A percentile compares a stretch with the other conserved stretches of the same genome.
Conservation (phyloP, 1,140 invertebrate species). For the Probaryconus sp. region DNA sequence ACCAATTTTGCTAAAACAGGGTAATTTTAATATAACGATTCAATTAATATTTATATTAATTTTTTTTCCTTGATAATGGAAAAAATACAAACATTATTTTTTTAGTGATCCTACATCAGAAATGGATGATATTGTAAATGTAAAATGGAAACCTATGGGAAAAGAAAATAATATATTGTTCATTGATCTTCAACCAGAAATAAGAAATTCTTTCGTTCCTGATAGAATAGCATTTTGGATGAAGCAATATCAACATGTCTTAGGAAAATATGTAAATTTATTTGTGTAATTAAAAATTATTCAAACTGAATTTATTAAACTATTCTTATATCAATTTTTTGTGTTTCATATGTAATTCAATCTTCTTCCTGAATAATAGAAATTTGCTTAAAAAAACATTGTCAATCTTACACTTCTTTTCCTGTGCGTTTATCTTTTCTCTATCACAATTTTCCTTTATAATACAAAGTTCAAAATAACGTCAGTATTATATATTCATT, state of each 20-base stretch:
- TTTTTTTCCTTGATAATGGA: conserved; percentile 5
- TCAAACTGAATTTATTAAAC: background rate
- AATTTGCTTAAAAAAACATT: too few relatives aligned
- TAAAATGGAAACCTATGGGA: conserved; percentile 36
- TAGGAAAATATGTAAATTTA: conserved; percentile 38
- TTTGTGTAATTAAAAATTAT: conserved; percentile 11
- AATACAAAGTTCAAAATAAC: too few relatives aligned
- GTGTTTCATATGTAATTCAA: too few relatives aligned
- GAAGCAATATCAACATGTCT: conserved; percentile 15
- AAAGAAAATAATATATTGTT: conserved; percentile 34
- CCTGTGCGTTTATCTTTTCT: too few relatives aligned
- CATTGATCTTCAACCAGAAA: conserved; percentile 31
- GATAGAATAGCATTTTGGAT: conserved; percentile 39
- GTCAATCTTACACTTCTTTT: too few relatives aligned
- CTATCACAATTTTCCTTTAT: too few relatives aligned
- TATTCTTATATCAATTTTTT: background rate
- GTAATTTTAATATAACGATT: conserved; percentile 11
- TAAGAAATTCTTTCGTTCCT: conserved; percentile 11
- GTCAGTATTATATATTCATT: too few relatives aligned
- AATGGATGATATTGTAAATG: conserved; percentile 28
- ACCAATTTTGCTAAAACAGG: conserved; percentile 37
- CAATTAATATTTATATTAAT: background rate
- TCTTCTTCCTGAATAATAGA: too few relatives aligned
- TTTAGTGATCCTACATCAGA: conserved; percentile 33
- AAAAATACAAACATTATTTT: background rate